Evolutionary conservation across 1,140 invertebrate species (phyloP).

Genomic region (Anthonomus grandis): DNA sequence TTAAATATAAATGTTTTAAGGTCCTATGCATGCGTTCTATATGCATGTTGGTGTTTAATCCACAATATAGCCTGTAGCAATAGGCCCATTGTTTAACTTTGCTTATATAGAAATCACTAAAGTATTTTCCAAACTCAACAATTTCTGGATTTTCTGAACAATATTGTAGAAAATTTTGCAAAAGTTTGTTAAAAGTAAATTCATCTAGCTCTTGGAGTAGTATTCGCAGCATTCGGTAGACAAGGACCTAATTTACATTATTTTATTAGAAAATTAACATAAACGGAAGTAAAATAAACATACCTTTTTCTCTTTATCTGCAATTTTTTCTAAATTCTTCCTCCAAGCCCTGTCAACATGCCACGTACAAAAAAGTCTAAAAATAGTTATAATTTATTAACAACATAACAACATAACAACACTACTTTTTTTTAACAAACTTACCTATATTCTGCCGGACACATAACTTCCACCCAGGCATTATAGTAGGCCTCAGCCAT

Average conservation of each 20-base stretch:
- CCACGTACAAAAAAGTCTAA: conserved; percentile 9
- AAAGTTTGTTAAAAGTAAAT: not conserved
- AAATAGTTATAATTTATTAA: conserved; percentile 1
- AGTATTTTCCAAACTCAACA: conserved; percentile 1
- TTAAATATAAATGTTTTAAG: conserved; percentile 12
- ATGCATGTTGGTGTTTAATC: conserved; percentile 14
- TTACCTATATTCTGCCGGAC: too few relatives aligned
- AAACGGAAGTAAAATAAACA: too few relatives aligned
- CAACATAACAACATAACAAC: not conserved
- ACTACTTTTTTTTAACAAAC: not conserved
- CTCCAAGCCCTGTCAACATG: conserved; percentile 17
- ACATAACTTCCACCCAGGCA: conserved; percentile 25
- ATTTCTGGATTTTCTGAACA: not conserved
- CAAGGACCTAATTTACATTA: conserved; percentile 2
- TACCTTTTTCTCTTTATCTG: not conserved
- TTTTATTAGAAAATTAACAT: not conserved
- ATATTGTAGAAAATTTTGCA: not conserved
- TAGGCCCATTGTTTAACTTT: conserved; percentile 12
- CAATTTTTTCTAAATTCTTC: conserved; percentile 15
- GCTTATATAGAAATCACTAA: not conserved
- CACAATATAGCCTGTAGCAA: conserved; percentile 1
- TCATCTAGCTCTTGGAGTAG: conserved; percentile 1
- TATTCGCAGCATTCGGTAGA: not conserved
- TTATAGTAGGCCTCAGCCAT: conserved; percentile 24
- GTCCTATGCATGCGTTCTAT: conserved; percentile 22